A percentile compares a stretch with the other conserved stretches of the same genome.
These are phyloP conservation scores for Sphyrna mokarran DNA, from an alignment of 2,113 vertebrate genomes.

Conservation along the genomic window DNA sequence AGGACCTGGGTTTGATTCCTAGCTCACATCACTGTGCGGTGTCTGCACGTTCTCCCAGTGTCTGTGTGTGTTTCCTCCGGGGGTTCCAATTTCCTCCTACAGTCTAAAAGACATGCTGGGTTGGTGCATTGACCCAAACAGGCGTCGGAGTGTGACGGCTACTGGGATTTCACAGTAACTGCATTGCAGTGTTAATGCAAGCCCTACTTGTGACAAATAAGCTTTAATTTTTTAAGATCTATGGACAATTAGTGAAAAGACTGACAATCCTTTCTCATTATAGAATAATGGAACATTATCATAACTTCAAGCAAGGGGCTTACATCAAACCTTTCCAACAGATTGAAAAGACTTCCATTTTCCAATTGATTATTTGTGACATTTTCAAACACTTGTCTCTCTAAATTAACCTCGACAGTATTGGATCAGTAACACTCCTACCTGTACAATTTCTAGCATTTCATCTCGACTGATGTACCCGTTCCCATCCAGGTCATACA, in stretches of 20 bases:
- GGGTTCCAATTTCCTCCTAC: too few species aligned
- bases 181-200: too few species aligned
- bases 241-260: not conserved
- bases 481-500: constrained; percentile 96
- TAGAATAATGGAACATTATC: not conserved
- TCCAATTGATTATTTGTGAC: not conserved
- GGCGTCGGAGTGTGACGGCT: too few species aligned
- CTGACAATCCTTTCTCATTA: not conserved
- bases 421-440: constrained; percentile 44
- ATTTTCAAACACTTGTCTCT: too few species aligned
- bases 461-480: constrained; percentile 97
- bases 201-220: too few species aligned
- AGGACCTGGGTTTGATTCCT: too few species aligned
- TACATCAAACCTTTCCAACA: not conserved
- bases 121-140: too few species aligned
- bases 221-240: not conserved
- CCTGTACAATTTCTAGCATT: constrained; percentile 98
- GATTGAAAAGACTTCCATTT: not conserved
- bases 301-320: not conserved
- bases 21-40: too few species aligned
- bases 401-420: not conserved
- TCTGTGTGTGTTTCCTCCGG: too few species aligned
- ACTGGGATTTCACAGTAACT: too few species aligned
- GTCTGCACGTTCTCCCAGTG: too few species aligned
- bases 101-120: too few species aligned